Percentiles rank a stretch among this genome's conserved stretches.
These are phyloP conservation scores for Anarhynchus alexandrinus DNA, from an alignment of 2,113 vertebrate species.

Conservation along the genomic window DNA sequence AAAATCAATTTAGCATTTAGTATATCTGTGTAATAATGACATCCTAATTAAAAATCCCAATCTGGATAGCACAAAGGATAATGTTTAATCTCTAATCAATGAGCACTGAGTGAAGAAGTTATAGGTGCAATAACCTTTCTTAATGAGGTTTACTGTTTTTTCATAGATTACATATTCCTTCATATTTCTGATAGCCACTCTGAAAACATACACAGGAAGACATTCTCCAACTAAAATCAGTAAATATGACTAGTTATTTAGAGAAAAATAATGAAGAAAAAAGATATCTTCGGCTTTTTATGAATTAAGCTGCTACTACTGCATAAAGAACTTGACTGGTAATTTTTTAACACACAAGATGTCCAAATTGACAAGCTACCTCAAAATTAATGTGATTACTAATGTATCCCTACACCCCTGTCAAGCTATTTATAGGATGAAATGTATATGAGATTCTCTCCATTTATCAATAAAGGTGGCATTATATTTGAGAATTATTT, in stretches of 20 bases:
- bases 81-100: conserved; percentile 82
- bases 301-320: not conserved
- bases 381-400: not conserved
- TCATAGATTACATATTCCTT: conserved; percentile 29
- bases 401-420: not conserved
- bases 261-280: conserved; percentile 30
- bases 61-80: conserved; percentile 71
- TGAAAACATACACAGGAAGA: not conserved
- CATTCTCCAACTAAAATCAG: not conserved
- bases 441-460: not conserved
- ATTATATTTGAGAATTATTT: not conserved
- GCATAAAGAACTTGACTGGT: not conserved
- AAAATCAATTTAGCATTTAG: conserved; percentile 82
- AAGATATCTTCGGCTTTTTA: not conserved
- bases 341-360: not conserved
- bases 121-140: conserved; percentile 71
- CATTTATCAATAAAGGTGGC: not conserved
- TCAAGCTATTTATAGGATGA: not conserved
- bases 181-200: conserved; percentile 13
- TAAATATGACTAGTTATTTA: not conserved
- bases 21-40: conserved; percentile 83
- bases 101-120: conserved; percentile 60
- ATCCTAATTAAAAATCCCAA: conserved; percentile 83
- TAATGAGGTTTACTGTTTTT: conserved; percentile 61
- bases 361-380: not conserved